Percentiles rank a stretch among this genome's conserved stretches.
phyloP scores from a whole-genome alignment of 2,113 vertebrate species.

The Macrotus californicus region DNA sequence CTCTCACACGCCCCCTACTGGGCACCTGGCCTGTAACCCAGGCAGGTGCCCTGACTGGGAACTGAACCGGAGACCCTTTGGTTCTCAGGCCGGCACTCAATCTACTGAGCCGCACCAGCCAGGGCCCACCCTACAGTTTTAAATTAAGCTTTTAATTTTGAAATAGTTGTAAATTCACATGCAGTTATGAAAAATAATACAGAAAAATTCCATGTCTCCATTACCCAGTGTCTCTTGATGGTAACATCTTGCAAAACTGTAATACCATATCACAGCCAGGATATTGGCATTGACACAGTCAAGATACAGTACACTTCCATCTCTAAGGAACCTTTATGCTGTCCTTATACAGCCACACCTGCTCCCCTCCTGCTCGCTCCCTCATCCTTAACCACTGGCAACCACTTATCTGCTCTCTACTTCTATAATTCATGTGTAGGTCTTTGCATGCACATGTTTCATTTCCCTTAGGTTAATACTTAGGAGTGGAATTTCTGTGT shows the following conservation, averaged over 20 bases:
- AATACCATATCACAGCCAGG: background rate
- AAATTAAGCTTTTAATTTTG: background rate
- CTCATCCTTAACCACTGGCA: background rate
- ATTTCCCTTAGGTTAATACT: slow-evolving; percentile 16
- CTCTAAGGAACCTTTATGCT: background rate
- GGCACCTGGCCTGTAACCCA: too few relatives aligned
- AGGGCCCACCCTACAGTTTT: background rate
- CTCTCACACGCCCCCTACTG: too few relatives aligned
- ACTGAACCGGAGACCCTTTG: too few relatives aligned
- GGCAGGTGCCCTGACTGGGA: too few relatives aligned
- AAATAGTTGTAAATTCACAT: background rate
- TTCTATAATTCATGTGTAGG: background rate
- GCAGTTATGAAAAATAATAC: background rate
- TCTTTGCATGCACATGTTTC: background rate
- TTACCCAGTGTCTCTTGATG: background rate
- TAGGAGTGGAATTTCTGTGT: background rate
- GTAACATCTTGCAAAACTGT: background rate
- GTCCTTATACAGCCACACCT: background rate
- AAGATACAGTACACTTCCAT: background rate
- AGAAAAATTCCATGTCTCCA: background rate
- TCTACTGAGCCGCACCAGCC: too few relatives aligned
- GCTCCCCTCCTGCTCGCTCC: background rate
- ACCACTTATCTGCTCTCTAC: background rate
- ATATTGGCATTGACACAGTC: background rate
- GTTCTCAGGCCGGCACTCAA: too few relatives aligned